phyloP scores from a whole-genome alignment of 2,797 vertebrate genomes.

The Agapornis canus region DNA sequence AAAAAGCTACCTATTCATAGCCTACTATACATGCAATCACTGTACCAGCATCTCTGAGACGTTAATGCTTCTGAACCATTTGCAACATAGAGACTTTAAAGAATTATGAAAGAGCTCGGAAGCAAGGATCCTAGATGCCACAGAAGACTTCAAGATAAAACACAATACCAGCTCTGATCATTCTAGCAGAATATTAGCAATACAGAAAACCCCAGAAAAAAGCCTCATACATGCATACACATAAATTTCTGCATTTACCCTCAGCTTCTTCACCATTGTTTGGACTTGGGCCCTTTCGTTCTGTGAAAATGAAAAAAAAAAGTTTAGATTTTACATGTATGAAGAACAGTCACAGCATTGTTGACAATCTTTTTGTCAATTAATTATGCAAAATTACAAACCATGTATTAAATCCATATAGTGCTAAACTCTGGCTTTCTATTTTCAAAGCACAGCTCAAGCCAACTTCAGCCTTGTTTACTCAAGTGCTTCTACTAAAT shows the following conservation, averaged over 20 bases:
- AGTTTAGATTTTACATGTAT: not conserved
- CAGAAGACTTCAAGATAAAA: not conserved
- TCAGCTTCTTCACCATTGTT: not conserved
- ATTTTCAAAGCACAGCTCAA: not conserved
- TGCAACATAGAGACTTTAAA: not conserved
- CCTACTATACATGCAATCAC: not conserved
- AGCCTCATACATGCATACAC: not conserved
- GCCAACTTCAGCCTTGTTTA: not conserved
- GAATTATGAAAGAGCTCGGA: not conserved
- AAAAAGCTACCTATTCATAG: not conserved
- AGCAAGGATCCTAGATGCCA: not conserved
- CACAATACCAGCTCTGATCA: not conserved
- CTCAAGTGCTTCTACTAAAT: not conserved
- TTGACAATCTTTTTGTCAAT: not conserved
- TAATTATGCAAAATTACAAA: not conserved
- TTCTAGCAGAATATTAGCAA: not conserved
- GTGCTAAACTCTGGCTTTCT: not conserved
- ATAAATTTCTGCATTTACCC: conserved; percentile 2
- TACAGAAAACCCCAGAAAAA: not conserved
- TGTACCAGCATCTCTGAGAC: not conserved
- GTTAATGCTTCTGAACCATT: not conserved
- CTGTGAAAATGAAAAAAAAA: conserved; percentile 6
- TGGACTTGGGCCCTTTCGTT: not conserved
- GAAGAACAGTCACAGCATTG: not conserved
- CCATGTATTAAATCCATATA: not conserved